These are phyloP conservation scores for Catonia carolina DNA, from an alignment of 2,888 invertebrate genomes.

Conservation along the genomic window DNA sequence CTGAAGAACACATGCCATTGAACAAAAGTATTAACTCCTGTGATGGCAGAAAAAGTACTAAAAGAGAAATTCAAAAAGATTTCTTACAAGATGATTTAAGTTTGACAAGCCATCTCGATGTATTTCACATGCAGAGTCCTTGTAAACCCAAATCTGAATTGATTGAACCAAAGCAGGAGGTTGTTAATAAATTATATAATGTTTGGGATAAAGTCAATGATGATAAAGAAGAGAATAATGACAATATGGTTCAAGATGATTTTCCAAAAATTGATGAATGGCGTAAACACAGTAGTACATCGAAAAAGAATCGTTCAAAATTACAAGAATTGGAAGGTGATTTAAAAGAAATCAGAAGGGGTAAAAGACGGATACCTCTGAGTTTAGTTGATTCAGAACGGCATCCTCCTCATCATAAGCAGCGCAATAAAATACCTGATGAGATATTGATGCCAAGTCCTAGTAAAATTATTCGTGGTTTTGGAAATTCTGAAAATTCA, in stretches of 20 bases:
- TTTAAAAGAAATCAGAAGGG: neutral
- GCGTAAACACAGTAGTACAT: conserved; percentile 14
- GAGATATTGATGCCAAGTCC: conserved; percentile 32
- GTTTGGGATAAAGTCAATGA: conserved; percentile 10
- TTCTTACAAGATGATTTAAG: conserved; percentile 34
- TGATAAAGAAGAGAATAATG: neutral
- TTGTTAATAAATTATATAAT: too few species aligned
- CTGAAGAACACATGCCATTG: neutral
- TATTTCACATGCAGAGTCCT: conserved; percentile 33
- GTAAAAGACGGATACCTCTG: conserved; percentile 6
- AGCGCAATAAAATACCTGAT: conserved; percentile 19
- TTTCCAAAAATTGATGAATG: conserved; percentile 4
- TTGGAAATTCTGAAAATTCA: conserved; percentile 12
- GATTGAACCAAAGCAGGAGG: too few species aligned
- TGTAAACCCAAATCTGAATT: conserved; percentile 25
- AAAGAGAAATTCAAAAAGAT: conserved; percentile 24
- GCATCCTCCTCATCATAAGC: too few species aligned
- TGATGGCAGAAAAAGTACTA: neutral
- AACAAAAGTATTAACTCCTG: too few species aligned
- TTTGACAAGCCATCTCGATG: conserved; percentile 33
- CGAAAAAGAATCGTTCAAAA: conserved; percentile 2
- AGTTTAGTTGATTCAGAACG: neutral
- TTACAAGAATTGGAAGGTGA: conserved; percentile 6
- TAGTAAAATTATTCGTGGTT: conserved; percentile 28
- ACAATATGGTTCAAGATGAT: too few species aligned